phyloP scores from a whole-genome alignment of 2,113 vertebrate species.

The Protobothrops mucrosquamatus region DNA sequence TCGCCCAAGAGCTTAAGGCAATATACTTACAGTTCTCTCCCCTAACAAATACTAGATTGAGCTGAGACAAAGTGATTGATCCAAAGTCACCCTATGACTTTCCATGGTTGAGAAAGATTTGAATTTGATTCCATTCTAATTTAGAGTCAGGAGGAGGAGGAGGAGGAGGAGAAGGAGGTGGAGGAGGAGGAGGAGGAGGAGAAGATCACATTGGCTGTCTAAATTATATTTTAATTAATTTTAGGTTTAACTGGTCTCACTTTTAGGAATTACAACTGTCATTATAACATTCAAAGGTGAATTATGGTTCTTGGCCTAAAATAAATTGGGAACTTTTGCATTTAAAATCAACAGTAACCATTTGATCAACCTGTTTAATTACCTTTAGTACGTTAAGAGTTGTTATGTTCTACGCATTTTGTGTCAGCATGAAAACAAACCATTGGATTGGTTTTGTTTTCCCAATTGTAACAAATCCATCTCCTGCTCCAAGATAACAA shows the following conservation, averaged over 20 bases:
- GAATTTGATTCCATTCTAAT: not conserved
- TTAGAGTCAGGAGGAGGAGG: not conserved
- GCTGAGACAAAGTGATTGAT: not conserved
- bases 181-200: not conserved
- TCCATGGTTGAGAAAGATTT: not conserved
- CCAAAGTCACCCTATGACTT: not conserved
- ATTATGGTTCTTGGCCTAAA: not conserved
- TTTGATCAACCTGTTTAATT: not conserved
- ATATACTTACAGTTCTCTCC: not conserved
- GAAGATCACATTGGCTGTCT: not conserved
- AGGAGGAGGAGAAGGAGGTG: not conserved
- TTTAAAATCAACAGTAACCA: not conserved
- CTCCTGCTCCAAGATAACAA: conserved; percentile 26
- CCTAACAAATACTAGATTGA: not conserved
- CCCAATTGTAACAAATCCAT: not conserved
- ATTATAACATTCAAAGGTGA: not conserved
- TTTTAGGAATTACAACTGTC: not conserved
- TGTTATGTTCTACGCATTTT: not conserved
- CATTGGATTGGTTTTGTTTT: too few species aligned
- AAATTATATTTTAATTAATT: not conserved
- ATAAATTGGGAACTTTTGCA: not conserved
- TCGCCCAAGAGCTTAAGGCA: not conserved
- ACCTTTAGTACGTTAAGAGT: not conserved
- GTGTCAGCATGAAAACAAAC: not conserved
- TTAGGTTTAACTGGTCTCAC: not conserved